phyloP scores from a whole-genome alignment of 1,140 invertebrate genomes.

The Halyomorpha halys region DNA sequence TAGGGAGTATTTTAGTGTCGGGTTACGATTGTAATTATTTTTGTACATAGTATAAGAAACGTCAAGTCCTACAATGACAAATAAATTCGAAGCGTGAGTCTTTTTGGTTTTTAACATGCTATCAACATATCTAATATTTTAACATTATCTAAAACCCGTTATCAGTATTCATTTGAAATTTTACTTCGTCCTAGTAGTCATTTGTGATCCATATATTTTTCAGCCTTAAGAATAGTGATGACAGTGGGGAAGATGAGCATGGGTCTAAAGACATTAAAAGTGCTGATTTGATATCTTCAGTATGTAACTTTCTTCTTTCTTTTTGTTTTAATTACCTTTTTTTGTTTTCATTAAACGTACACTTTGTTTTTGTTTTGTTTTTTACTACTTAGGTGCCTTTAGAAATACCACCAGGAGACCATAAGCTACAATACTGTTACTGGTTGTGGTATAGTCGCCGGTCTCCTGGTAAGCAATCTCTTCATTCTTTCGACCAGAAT shows the following conservation, averaged over 20 bases:
- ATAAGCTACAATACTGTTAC: slow-evolving; percentile 80
- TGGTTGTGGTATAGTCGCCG: slow-evolving; percentile 80
- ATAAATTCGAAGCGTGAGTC: slow-evolving; percentile 29
- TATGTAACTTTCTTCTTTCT: slow-evolving; percentile 31
- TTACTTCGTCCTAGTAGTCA: not conserved
- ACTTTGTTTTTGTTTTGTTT: not conserved
- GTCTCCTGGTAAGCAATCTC: slow-evolving; percentile 30
- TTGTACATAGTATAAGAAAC: no score
- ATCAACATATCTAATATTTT: not conserved
- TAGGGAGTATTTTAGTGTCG: no score
- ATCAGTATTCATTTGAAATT: slow-evolving; percentile 18
- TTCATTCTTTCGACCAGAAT: slow-evolving; percentile 53
- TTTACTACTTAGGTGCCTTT: slow-evolving; percentile 41
- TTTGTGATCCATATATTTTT: slow-evolving; percentile 31
- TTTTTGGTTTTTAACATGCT: not conserved
- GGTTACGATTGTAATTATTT: no score
- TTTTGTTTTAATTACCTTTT: slow-evolving; percentile 4
- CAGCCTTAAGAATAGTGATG: slow-evolving; percentile 46
- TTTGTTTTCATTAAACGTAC: not conserved
- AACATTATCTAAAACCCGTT: not conserved
- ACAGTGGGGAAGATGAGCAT: slow-evolving; percentile 48
- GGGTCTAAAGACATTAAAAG: slow-evolving; percentile 37
- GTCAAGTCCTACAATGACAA: slow-evolving; percentile 23
- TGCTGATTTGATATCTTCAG: slow-evolving; percentile 37
- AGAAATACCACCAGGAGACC: slow-evolving; percentile 62